Conservation (phyloP, 2,888 invertebrate species). For the Xanthia togata region DNA sequence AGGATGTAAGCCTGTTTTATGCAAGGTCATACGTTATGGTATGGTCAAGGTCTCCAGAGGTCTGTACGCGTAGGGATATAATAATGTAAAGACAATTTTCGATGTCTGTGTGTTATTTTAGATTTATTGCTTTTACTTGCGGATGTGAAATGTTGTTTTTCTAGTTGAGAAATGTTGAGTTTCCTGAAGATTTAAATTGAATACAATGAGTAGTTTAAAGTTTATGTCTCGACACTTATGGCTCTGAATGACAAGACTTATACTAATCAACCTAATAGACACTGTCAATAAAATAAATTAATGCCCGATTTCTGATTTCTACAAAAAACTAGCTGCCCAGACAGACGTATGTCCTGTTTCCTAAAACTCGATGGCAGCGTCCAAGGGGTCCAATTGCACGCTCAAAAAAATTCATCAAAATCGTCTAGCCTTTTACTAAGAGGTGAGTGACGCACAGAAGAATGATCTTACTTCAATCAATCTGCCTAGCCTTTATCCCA, state of each 20-base stretch:
- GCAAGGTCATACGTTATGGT: constrained; percentile 28
- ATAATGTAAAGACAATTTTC: constrained; percentile 13
- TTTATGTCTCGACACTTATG: not conserved
- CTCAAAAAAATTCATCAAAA: no score
- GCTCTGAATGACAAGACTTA: not conserved
- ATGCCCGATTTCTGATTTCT: no score
- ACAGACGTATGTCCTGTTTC: no score
- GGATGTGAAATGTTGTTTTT: not conserved
- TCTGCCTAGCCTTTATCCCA: no score
- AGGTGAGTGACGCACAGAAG: no score
- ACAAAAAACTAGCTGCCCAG: no score
- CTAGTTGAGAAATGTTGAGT: not conserved
- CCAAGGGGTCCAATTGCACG: no score
- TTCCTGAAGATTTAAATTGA: not conserved
- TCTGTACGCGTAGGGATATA: not conserved
- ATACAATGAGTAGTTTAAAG: no score
- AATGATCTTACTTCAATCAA: no score
- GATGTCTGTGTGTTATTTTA: not conserved
- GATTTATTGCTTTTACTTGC: constrained; percentile 1
- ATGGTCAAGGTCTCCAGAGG: constrained; percentile 52
- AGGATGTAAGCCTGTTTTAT: constrained; percentile 48
- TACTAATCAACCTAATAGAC: not conserved
- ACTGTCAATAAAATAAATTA: not conserved
- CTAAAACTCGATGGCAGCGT: no score
- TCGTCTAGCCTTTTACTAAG: no score